Percentiles rank a stretch among this genome's conserved stretches.
Conservation (phyloP, 2,113 vertebrate species). For the Scolopax mira region DNA sequence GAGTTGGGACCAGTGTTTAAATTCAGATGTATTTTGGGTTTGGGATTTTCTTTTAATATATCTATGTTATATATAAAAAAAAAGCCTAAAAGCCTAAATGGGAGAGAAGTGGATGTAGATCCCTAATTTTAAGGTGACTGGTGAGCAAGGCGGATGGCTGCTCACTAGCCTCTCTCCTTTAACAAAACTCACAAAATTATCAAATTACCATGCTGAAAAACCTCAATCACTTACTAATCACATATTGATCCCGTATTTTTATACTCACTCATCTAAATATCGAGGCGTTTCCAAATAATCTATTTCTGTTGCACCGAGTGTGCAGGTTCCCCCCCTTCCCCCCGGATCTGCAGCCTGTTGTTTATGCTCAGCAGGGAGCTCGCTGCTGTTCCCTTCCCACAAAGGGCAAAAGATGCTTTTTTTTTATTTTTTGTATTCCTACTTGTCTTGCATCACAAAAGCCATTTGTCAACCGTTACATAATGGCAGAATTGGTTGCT, state of each 20-base stretch:
- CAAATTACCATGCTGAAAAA: neutral
- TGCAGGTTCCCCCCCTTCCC: neutral
- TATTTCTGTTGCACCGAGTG: neutral
- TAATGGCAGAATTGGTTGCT: neutral
- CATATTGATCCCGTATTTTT: neutral
- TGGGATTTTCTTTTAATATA: neutral
- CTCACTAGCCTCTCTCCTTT: neutral
- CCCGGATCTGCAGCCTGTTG: neutral
- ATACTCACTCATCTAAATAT: neutral
- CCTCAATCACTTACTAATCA: neutral
- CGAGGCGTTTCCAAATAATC: neutral
- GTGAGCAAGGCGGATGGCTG: neutral
- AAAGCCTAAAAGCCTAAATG: neutral
- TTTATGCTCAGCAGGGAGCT: constrained; percentile 30
- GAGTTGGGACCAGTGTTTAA: neutral
- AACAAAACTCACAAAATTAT: neutral
- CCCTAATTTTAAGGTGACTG: neutral
- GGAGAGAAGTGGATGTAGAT: neutral
- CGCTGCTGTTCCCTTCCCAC: constrained; percentile 24
- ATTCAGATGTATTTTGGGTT: neutral
- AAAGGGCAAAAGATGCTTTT: constrained; percentile 26
- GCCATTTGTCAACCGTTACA: constrained; percentile 41
- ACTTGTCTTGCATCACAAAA: constrained; percentile 59
- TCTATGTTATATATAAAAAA: neutral
- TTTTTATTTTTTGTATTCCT: constrained; percentile 35